Conservation (phyloP, 2,888 invertebrate genomes). For the Latheticus oryzae region DNA sequence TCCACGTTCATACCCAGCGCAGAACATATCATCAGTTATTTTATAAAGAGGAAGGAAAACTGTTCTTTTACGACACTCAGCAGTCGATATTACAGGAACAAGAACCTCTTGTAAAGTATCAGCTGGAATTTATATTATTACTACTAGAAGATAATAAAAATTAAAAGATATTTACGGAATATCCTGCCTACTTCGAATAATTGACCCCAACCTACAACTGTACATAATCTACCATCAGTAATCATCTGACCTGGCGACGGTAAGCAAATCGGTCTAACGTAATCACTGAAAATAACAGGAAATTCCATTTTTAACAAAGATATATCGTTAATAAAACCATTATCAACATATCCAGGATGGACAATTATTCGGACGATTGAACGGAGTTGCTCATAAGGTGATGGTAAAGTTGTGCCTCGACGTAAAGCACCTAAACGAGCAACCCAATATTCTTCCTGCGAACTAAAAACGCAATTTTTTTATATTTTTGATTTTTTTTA, state of each 20-base stretch:
- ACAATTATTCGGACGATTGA: constrained; percentile 74
- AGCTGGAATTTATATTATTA: constrained; percentile 67
- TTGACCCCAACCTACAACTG: constrained; percentile 86
- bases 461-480: constrained; percentile 67
- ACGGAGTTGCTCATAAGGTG: constrained; percentile 80
- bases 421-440: constrained; percentile 81
- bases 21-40: constrained; percentile 85
- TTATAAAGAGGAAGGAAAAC: constrained; percentile 80
- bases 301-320: constrained; percentile 74
- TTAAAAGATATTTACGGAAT: constrained; percentile 73
- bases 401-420: constrained; percentile 78
- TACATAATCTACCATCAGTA: constrained; percentile 76
- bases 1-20: constrained; percentile 83
- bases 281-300: constrained; percentile 72
- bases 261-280: constrained; percentile 74
- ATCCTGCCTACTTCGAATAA: constrained; percentile 82
- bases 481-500: neutral
- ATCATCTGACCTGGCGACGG: constrained; percentile 72
- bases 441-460: constrained; percentile 82
- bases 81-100: constrained; percentile 81
- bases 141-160: constrained; percentile 1
- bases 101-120: constrained; percentile 86
- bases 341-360: constrained; percentile 80
- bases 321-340: constrained; percentile 83
- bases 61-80: constrained; percentile 80